Percentiles rank a stretch among this genome's conserved stretches.
phyloP scores from a whole-genome alignment of 2,797 vertebrate genomes.

The Artibeus jamaicensis region DNA sequence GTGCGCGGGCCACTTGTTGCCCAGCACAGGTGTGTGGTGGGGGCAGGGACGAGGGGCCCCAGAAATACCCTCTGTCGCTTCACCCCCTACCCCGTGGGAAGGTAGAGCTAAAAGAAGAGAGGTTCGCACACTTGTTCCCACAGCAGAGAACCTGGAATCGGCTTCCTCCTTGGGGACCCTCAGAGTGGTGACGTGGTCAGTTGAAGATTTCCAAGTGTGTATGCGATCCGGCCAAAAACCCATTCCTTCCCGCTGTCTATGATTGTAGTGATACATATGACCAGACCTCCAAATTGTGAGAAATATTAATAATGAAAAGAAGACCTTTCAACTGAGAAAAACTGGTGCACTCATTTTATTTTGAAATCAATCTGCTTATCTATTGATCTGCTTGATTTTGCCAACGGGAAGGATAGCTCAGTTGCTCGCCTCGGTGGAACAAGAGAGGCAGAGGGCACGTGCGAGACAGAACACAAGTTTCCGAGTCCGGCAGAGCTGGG shows the following conservation, averaged over 20 bases:
- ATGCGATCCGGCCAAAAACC: not conserved
- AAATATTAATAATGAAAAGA: not conserved
- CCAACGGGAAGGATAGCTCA: accelerated
- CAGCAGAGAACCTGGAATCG: not conserved
- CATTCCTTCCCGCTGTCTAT: not conserved
- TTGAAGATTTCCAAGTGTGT: not conserved
- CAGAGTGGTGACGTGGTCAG: accelerated
- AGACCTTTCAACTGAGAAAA: not conserved
- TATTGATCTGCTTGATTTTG: not conserved
- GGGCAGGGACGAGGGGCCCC: accelerated
- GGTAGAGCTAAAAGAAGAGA: not conserved
- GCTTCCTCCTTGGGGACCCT: not conserved
- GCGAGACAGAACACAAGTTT: accelerated
- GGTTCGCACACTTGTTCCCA: accelerated
- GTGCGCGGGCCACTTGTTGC: not conserved
- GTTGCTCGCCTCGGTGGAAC: not conserved
- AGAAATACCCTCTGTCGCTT: not conserved
- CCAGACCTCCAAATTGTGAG: not conserved
- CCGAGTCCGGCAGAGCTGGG: not conserved
- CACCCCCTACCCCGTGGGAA: too few species aligned
- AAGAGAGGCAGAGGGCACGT: too few species aligned
- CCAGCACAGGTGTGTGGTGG: not conserved
- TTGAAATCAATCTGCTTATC: not conserved
- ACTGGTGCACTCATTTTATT: not conserved
- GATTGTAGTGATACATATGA: not conserved